Conservation (phyloP, 37 sponge, comb jelly and placozoan species). For the Crambe crambe region DNA sequence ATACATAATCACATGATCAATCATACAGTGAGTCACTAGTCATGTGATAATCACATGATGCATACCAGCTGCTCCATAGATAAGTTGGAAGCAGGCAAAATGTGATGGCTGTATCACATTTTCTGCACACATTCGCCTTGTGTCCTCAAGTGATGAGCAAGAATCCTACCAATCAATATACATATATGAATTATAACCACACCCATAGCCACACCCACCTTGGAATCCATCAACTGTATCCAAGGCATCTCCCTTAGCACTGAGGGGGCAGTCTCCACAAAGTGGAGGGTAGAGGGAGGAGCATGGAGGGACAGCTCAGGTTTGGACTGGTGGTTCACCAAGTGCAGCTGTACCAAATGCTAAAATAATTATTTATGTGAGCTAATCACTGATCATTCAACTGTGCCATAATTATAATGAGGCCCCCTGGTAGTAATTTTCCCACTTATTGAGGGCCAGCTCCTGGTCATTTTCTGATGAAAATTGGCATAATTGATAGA, state of each 20-base stretch:
- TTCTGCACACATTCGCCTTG: conserved; percentile 3
- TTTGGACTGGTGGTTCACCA: background rate
- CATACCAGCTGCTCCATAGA: conserved; percentile 77
- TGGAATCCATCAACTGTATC: conserved; percentile 68
- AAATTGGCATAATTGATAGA: background rate
- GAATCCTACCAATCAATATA: conserved; percentile 8
- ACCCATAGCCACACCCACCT: conserved; percentile 23
- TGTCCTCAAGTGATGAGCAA: conserved; percentile 19
- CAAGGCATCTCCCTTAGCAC: conserved; percentile 78
- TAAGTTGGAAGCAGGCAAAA: conserved; percentile 52
- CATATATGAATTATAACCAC: background rate
- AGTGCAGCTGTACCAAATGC: background rate
- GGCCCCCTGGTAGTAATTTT: too few relatives aligned
- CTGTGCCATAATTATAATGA: background rate
- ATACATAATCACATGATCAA: background rate
- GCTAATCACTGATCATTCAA: background rate
- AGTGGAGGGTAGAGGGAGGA: conserved; percentile 43
- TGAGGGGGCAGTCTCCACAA: conserved; percentile 79
- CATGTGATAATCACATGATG: background rate
- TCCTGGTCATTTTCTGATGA: too few relatives aligned
- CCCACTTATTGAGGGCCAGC: too few relatives aligned
- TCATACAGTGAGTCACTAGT: background rate
- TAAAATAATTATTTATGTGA: background rate
- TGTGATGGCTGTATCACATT: background rate
- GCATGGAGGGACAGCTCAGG: background rate